phyloP scores from a whole-genome alignment of 2,113 vertebrate species.

The Heteronetta atricapilla region DNA sequence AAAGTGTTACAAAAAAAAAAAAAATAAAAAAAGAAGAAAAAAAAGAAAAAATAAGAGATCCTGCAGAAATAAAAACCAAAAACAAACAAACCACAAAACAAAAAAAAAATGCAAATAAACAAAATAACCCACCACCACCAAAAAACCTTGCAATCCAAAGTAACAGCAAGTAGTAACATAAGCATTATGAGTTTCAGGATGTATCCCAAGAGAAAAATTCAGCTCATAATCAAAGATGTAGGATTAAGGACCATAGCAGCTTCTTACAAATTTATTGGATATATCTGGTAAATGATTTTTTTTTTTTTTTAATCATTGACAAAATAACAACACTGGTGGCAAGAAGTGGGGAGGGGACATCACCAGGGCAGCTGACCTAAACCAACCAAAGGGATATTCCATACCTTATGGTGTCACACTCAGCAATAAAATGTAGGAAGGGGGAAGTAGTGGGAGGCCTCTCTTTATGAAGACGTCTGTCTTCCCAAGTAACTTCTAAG shows the following conservation, averaged over 20 bases:
- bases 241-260: background rate
- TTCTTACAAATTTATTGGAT: background rate
- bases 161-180: background rate
- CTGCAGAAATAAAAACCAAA: background rate
- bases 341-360: too few species aligned
- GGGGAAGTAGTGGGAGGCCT: too few species aligned
- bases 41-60: background rate
- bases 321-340: background rate
- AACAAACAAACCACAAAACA: too few species aligned
- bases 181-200: background rate
- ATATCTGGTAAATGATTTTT: background rate
- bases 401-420: too few species aligned
- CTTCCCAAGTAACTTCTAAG: too few species aligned
- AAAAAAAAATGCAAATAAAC: too few species aligned
- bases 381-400: too few species aligned
- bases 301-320: background rate
- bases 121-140: too few species aligned
- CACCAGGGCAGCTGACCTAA: too few species aligned
- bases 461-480: too few species aligned
- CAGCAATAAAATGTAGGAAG: too few species aligned
- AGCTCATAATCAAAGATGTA: background rate
- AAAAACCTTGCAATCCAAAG: background rate
- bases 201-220: background rate
- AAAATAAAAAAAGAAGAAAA: background rate
- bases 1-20: rapidly evolving